A percentile compares a stretch with the other conserved stretches of the same genome.
Evolutionary conservation across 2,113 vertebrate genomes (phyloP).

Genomic region (Ellobius talpinus): DNA sequence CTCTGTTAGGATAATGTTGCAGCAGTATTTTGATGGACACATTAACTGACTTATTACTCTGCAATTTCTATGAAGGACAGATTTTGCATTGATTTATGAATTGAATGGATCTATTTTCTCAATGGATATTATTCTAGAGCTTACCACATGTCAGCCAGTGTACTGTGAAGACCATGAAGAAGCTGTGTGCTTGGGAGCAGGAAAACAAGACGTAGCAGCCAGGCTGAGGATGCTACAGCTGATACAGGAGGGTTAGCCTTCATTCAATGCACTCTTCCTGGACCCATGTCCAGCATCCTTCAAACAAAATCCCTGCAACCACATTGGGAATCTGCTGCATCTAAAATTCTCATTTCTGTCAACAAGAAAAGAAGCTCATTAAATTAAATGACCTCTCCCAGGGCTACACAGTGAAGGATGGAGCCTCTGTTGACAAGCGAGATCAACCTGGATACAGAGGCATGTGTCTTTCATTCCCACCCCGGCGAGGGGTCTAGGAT

Average conservation of each 20-base stretch:
- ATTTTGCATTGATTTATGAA: neutral
- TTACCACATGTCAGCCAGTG: neutral
- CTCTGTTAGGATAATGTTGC: neutral
- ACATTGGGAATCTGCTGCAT: neutral
- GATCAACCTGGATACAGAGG: neutral
- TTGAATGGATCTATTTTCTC: neutral
- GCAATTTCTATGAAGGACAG: neutral
- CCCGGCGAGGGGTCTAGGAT: neutral
- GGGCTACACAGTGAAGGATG: neutral
- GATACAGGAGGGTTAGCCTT: rapidly evolving
- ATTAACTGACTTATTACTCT: neutral
- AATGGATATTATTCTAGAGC: neutral
- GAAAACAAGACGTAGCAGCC: rapidly evolving
- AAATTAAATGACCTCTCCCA: neutral
- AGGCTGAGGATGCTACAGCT: rapidly evolving
- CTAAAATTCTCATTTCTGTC: neutral
- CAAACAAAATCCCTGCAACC: rapidly evolving
- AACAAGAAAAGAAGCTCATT: neutral
- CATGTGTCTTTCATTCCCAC: neutral
- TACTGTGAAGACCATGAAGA: neutral
- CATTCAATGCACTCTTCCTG: neutral
- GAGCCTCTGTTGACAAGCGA: neutral
- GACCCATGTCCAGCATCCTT: neutral
- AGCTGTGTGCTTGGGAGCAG: neutral
- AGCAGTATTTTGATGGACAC: neutral